A percentile compares a stretch with the other conserved stretches of the same genome.
phyloP scores from a whole-genome alignment of 2,888 invertebrate genomes.

The Acanthococcus lagerstroemiae region DNA sequence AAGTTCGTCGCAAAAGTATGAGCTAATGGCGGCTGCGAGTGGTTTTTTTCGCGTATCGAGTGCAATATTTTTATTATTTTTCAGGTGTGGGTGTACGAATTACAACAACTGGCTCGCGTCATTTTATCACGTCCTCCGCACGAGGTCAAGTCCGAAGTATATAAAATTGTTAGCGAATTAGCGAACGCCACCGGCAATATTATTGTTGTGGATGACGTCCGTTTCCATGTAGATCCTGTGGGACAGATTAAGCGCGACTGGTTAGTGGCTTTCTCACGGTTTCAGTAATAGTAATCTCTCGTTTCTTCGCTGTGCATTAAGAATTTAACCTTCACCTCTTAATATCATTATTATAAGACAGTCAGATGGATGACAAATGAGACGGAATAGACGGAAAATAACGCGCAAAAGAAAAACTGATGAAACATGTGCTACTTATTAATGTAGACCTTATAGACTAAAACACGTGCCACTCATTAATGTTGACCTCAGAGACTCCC shows the following conservation, averaged over 20 bases:
- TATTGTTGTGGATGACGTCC: slow-evolving; percentile 68
- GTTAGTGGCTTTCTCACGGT: slow-evolving; percentile 43
- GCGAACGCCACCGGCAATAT: slow-evolving; percentile 65
- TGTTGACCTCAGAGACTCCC: too few species aligned
- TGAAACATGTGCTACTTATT: too few species aligned
- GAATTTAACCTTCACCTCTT: too few species aligned
- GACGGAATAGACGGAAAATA: too few species aligned
- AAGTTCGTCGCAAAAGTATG: slow-evolving; percentile 41
- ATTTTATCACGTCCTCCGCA: slow-evolving; percentile 72
- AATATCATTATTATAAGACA: too few species aligned
- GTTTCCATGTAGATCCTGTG: slow-evolving; percentile 58
- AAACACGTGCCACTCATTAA: too few species aligned
- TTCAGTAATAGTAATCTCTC: background rate
- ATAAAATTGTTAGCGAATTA: slow-evolving; percentile 60
- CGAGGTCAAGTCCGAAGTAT: slow-evolving; percentile 59
- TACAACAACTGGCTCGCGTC: slow-evolving; percentile 69
- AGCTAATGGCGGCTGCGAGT: slow-evolving; percentile 5
- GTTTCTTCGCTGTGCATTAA: too few species aligned
- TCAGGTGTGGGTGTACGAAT: slow-evolving; percentile 83
- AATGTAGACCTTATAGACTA: too few species aligned
- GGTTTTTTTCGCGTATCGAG: slow-evolving; percentile 5
- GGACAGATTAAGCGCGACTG: slow-evolving; percentile 58
- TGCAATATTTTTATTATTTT: background rate
- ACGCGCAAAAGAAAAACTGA: too few species aligned
- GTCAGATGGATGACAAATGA: too few species aligned